A percentile compares a stretch with the other conserved stretches of the same genome.
Conservation (phyloP, 1,140 invertebrate genomes). For the Aradophagus sp. region DNA sequence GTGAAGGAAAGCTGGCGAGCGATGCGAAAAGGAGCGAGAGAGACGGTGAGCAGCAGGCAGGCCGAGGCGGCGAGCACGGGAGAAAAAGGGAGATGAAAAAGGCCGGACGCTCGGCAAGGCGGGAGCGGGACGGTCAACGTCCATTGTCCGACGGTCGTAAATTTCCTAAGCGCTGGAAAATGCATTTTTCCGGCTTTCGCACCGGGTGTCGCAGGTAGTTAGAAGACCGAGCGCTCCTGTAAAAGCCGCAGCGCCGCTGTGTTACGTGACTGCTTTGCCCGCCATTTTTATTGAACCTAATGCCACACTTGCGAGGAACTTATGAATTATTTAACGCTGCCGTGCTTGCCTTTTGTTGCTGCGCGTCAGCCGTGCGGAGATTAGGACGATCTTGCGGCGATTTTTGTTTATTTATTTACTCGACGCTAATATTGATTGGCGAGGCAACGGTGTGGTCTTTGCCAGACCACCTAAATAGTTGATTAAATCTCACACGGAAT, state of each 20-base stretch:
- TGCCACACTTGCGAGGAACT: constrained; percentile 11
- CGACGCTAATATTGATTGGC: too few species aligned
- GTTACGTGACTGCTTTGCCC: constrained; percentile 27
- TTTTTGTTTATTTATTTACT: constrained; percentile 26
- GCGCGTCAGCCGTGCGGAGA: constrained; percentile 9
- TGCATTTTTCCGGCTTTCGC: constrained; percentile 63
- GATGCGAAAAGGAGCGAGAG: background rate
- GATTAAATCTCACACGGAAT: too few species aligned
- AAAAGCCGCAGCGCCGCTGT: constrained; percentile 27
- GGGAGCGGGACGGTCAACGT: constrained; percentile 11
- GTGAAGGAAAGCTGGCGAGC: background rate
- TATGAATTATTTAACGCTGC: constrained; percentile 41
- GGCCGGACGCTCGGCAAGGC: background rate
- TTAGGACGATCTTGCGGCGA: constrained; percentile 6
- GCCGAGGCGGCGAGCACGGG: too few species aligned
- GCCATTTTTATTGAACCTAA: constrained; percentile 32
- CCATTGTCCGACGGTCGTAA: constrained; percentile 64
- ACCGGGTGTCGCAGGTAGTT: constrained; percentile 57
- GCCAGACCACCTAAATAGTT: too few species aligned
- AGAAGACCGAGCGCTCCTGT: constrained; percentile 28
- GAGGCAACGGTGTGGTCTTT: too few species aligned
- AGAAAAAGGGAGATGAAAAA: background rate
- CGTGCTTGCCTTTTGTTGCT: constrained; percentile 9
- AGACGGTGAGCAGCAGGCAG: background rate
- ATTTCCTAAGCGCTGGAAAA: constrained; percentile 65